phyloP scores from a whole-genome alignment of 2,113 vertebrate species.

The Percina caprodes region DNA sequence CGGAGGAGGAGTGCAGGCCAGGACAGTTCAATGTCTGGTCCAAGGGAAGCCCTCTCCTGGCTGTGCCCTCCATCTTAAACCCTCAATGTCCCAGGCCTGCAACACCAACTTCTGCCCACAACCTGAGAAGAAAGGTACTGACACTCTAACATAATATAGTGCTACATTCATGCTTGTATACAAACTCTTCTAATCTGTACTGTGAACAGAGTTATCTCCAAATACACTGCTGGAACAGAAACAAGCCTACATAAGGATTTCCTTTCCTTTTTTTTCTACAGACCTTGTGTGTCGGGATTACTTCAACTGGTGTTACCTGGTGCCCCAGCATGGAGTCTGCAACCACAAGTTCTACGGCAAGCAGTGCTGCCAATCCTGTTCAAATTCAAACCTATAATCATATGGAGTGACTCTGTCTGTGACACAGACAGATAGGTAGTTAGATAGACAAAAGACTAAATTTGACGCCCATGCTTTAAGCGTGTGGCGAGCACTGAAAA shows the following conservation, averaged over 20 bases:
- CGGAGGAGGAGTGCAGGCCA: conserved; percentile 88
- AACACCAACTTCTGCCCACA: conserved; percentile 89
- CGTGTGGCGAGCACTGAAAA: conserved; percentile 66
- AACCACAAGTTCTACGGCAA: conserved; percentile 88
- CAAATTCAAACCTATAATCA: conserved; percentile 85
- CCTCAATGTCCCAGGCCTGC: conserved; percentile 85
- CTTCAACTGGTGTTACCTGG: conserved; percentile 90
- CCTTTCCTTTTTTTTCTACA: conserved; percentile 30
- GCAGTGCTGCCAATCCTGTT: conserved; percentile 91
- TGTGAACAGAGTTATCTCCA: background rate
- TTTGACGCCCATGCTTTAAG: conserved; percentile 53
- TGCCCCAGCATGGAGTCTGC: conserved; percentile 88
- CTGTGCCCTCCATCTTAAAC: conserved; percentile 83
- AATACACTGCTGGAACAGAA: background rate
- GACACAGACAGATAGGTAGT: conserved; percentile 41
- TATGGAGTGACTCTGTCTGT: conserved; percentile 23
- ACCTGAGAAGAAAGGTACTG: conserved; percentile 84
- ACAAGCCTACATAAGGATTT: background rate
- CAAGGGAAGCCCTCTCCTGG: conserved; percentile 76
- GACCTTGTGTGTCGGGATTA: conserved; percentile 76
- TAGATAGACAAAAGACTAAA: conserved; percentile 55
- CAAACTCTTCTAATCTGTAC: background rate
- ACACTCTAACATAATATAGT: background rate
- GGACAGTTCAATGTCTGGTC: conserved; percentile 85
- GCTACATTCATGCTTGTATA: background rate